phyloP scores from a whole-genome alignment of 2,113 vertebrate genomes.

The Hystrix brachyura region DNA sequence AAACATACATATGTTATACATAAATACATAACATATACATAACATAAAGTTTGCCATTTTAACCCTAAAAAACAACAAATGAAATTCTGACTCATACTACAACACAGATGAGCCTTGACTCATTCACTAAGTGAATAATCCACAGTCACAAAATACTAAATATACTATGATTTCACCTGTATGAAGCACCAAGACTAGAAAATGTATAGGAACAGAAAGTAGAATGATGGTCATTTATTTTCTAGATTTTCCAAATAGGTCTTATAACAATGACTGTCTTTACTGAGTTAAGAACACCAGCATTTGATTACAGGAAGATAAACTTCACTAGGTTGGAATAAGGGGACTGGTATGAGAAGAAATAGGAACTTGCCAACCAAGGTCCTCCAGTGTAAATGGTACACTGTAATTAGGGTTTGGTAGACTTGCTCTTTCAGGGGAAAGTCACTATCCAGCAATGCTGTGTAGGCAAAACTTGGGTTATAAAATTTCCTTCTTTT shows the following conservation, averaged over 20 bases:
- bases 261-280: neutral
- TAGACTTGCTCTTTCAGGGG: conserved; percentile 38
- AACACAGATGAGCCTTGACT: neutral
- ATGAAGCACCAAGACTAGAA: no score
- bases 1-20: no score
- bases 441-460: conserved; percentile 58
- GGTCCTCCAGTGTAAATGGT: neutral
- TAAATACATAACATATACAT: no score
- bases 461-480: conserved; percentile 52
- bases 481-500: conserved; percentile 51
- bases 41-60: no score
- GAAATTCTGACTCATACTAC: neutral
- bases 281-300: conserved; percentile 18
- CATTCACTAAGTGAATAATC: neutral
- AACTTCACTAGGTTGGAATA: conserved; percentile 40
- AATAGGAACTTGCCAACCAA: conserved; percentile 9
- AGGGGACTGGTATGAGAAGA: conserved; percentile 48
- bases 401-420: conserved; percentile 57
- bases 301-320: conserved; percentile 29
- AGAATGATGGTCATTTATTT: neutral
- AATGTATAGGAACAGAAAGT: no score
- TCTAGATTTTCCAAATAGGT: neutral
- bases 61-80: neutral
- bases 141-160: neutral
- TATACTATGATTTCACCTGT: neutral